A percentile compares a stretch with the other conserved stretches of the same genome.
phyloP scores from a whole-genome alignment of 2,113 vertebrate species.

The Notarius lentiginosus region DNA sequence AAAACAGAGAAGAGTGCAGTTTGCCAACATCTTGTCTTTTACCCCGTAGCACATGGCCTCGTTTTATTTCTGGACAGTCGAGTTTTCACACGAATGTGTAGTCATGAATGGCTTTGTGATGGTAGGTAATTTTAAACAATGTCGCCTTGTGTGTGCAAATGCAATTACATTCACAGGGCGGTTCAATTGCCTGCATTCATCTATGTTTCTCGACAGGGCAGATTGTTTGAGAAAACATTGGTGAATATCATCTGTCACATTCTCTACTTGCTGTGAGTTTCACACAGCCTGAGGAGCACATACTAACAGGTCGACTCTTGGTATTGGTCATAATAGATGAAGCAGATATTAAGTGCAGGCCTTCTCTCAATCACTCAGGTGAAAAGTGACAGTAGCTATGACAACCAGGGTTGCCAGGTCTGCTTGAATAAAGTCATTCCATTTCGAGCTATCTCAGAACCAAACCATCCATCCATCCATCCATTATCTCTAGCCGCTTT shows the following conservation, averaged over 20 bases:
- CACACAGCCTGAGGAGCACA: not conserved
- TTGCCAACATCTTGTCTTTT: constrained; percentile 7
- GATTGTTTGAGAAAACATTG: not conserved
- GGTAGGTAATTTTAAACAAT: constrained; percentile 29
- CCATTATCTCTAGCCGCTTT: no score
- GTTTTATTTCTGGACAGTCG: constrained; percentile 16
- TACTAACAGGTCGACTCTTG: not conserved
- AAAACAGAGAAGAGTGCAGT: not conserved
- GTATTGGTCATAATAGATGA: not conserved
- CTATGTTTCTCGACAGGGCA: not conserved
- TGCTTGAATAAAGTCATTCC: no score
- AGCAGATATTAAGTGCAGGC: not conserved
- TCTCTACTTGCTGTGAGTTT: not conserved
- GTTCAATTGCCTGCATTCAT: constrained; percentile 4
- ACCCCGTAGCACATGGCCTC: not conserved
- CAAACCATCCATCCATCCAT: not conserved
- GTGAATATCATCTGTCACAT: not conserved
- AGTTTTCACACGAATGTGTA: constrained; percentile 10
- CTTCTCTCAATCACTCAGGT: not conserved
- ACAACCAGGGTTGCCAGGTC: not conserved
- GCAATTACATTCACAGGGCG: not conserved
- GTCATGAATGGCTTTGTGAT: constrained; percentile 14
- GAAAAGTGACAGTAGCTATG: not conserved
- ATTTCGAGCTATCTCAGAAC: not conserved
- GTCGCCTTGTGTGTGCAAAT: not conserved